Conservation (phyloP, 1,140 invertebrate genomes). For the Papilio machaon region DNA sequence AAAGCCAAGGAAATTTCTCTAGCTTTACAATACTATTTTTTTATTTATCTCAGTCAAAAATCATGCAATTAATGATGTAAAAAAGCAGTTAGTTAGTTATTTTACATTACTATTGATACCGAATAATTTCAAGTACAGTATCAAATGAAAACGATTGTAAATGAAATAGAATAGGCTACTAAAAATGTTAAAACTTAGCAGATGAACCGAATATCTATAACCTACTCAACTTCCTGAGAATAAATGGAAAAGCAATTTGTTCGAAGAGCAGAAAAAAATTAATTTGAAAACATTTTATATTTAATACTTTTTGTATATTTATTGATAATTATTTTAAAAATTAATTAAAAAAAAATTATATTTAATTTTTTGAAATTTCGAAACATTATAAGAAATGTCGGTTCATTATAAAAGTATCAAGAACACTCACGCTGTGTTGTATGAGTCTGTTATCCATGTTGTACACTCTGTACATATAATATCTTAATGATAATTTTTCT, state of each 20-base stretch:
- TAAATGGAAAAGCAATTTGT: constrained; percentile 1
- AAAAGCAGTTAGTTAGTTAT: not conserved
- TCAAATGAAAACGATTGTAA: too few species aligned
- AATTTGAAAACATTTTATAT: not conserved
- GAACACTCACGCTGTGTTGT: not conserved
- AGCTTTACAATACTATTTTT: not conserved
- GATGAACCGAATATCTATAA: not conserved
- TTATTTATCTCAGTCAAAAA: too few species aligned
- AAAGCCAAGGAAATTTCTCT: not conserved
- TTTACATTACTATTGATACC: not conserved
- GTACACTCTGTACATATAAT: too few species aligned
- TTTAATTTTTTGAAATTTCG: too few species aligned
- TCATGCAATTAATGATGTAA: not conserved
- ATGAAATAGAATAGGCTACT: too few species aligned
- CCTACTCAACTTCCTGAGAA: not conserved
- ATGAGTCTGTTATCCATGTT: too few species aligned
- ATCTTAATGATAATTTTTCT: too few species aligned
- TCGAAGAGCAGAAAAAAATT: not conserved
- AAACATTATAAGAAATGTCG: not conserved
- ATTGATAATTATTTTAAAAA: not conserved
- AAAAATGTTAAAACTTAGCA: too few species aligned
- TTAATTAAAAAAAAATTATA: not conserved
- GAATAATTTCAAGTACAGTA: too few species aligned
- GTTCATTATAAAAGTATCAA: constrained; percentile 10
- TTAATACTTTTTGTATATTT: not conserved